These are phyloP conservation scores for Scaptomyza reducta DNA, from an alignment of 2,888 invertebrate genomes.

Conservation along the genomic window DNA sequence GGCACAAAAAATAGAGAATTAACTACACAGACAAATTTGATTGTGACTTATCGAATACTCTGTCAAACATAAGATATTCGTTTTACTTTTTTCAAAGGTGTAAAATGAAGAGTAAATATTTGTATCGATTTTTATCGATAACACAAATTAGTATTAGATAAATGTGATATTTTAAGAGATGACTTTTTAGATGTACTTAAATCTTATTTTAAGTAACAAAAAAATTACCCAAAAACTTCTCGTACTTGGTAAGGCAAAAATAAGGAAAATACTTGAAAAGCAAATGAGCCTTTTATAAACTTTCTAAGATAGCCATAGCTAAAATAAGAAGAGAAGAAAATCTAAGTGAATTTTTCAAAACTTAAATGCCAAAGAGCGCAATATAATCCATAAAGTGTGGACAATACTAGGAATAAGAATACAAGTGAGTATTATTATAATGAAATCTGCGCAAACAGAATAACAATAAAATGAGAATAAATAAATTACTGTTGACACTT, in stretches of 20 bases:
- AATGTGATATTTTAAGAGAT: background rate
- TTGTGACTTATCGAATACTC: background rate
- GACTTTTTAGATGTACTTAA: background rate
- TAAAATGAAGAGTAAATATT: background rate
- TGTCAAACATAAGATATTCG: no score
- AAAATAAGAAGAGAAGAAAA: conserved; percentile 1
- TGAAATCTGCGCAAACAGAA: conserved; percentile 64
- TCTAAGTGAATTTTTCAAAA: conserved; percentile 26
- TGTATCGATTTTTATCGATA: background rate
- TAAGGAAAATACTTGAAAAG: background rate
- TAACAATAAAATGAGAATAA: conserved; percentile 64
- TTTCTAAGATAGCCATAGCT: no score
- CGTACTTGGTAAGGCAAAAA: background rate
- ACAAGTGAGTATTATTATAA: conserved; percentile 46
- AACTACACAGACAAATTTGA: background rate
- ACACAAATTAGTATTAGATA: background rate
- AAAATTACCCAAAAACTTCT: no score
- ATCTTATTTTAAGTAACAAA: background rate
- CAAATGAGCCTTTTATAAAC: no score
- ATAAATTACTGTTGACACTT: conserved; percentile 61
- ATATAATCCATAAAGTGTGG: conserved; percentile 37
- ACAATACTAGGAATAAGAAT: conserved; percentile 26
- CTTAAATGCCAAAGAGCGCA: conserved; percentile 24
- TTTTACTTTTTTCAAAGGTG: background rate
- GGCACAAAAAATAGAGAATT: background rate